Base-by-base conservation (phyloP, 2,797 vertebrate species). In the Ptychobarbus kaznakovi region DNA sequence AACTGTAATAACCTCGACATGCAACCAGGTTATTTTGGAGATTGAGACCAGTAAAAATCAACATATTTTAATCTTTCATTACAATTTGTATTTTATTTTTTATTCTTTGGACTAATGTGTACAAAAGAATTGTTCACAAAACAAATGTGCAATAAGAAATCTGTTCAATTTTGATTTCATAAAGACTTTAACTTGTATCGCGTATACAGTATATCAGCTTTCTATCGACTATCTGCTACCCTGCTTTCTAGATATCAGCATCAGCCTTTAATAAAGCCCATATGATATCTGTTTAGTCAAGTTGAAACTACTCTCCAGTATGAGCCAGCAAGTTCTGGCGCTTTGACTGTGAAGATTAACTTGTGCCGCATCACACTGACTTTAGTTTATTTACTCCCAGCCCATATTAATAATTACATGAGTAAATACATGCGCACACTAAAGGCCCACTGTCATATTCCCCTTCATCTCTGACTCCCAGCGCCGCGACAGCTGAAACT, bases 371-470 rank as follows among this genome's bases (percentile, higher is more conserved):
- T 72, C 46, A 81, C 65, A 81, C 51, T 73, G 66, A 82, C 81
- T 72, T 73, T 44, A 53, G 69, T 72, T 38, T 38, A 82, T 72
- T 68, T 51, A 82, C 32, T 82, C 49, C 68, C 68, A 40, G 70
- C 66, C 49, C 68, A 61, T 85, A 79, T 85, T 85, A 85, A 80
- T 85, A 85, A 85, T 85, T 85, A 80, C 66, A 72, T 32, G 68
- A 72, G 77, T 80, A 85, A 85, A 85, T 38, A 80, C 77, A 85
- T 35, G 38, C 6, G 10, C 66, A 25, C 53, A 61, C 49, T 61
- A 82, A 82, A 73, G 56, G 63, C 81, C 68, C 16, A 69, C 81
- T 73, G 81, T 82, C 38, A 61, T 40, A 73, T 72, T 82, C 81
- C n/a, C 65, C 73, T 80, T 80, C 66, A 85, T 69, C 70, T 73